phyloP scores from a whole-genome alignment of 1,140 invertebrate species.

The Musca domestica region DNA sequence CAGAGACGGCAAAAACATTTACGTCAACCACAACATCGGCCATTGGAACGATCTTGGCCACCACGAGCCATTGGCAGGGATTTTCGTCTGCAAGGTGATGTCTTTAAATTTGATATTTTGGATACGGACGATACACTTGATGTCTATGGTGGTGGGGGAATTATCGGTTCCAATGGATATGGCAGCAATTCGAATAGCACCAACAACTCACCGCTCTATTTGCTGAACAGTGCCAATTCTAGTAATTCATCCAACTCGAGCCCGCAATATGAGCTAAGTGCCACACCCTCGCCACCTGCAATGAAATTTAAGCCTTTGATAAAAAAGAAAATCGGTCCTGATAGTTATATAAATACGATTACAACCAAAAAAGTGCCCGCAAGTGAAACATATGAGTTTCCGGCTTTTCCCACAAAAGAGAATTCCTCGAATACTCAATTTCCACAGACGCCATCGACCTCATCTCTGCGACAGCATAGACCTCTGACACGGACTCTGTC shows the following conservation, averaged over 20 bases:
- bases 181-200: constrained; percentile 30
- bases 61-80: constrained; percentile 48
- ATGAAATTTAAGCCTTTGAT: constrained; percentile 59
- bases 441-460: constrained; percentile 28
- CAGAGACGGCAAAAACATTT: constrained; percentile 40
- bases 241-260: constrained; percentile 25
- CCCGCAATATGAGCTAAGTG: constrained; percentile 24
- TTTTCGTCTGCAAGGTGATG: constrained; percentile 61
- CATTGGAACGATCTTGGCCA: constrained; percentile 61
- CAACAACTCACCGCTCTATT: constrained; percentile 38
- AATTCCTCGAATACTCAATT: constrained; percentile 34
- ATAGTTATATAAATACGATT: constrained; percentile 67
- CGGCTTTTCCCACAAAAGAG: constrained; percentile 52
- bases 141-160: constrained; percentile 24
- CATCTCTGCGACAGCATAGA: constrained; percentile 44
- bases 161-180: constrained; percentile 27
- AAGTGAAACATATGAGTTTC: constrained; percentile 58
- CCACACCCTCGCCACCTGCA: constrained; percentile 24
- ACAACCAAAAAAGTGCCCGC: constrained; percentile 58
- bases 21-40: constrained; percentile 56
- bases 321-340: constrained; percentile 64
- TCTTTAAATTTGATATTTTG: constrained; percentile 71
- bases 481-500: constrained; percentile 49
- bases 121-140: constrained; percentile 63
- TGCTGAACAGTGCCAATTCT: constrained; percentile 22